phyloP scores from a whole-genome alignment of 2,797 vertebrate species.

The Nannoperca australis region DNA sequence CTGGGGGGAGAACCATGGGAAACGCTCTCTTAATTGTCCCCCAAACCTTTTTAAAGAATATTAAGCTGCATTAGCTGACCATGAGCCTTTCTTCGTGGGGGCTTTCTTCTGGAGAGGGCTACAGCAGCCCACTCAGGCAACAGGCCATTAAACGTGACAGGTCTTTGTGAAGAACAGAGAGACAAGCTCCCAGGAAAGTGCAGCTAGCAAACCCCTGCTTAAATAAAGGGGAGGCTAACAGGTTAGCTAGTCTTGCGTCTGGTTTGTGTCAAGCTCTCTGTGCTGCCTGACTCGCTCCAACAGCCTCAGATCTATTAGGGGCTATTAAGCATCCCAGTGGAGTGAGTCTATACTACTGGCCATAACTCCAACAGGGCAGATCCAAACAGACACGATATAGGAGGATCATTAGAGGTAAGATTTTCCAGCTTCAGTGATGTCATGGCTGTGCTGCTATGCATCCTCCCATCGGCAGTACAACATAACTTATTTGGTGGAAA shows the following conservation, averaged over 20 bases:
- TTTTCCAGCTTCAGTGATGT: slow-evolving; percentile 60
- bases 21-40: slow-evolving; percentile 88
- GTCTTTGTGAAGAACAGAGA: slow-evolving; percentile 82
- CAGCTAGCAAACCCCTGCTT: slow-evolving; percentile 61
- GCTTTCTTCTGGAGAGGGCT: slow-evolving; percentile 83
- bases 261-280: slow-evolving; percentile 77
- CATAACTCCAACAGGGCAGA: slow-evolving; percentile 44
- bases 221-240: slow-evolving; percentile 68
- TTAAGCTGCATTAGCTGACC: slow-evolving; percentile 89
- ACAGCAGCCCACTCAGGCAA: slow-evolving; percentile 86
- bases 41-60: slow-evolving; percentile 87
- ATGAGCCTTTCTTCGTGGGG: slow-evolving; percentile 82
- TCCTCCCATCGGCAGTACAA: slow-evolving; percentile 16
- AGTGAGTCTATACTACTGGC: slow-evolving; percentile 51
- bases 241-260: slow-evolving; percentile 73
- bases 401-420: slow-evolving; percentile 51
- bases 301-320: slow-evolving; percentile 70
- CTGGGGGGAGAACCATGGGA: slow-evolving; percentile 85
- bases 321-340: slow-evolving; percentile 67
- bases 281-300: slow-evolving; percentile 58
- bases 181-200: slow-evolving; percentile 78
- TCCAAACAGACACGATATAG: slow-evolving; percentile 55
- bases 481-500: slow-evolving; percentile 29
- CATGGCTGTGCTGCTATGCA: slow-evolving; percentile 33
- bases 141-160: slow-evolving; percentile 88